Conservation (phyloP, 2,113 vertebrate genomes). For the Brachyistius frenatus region DNA sequence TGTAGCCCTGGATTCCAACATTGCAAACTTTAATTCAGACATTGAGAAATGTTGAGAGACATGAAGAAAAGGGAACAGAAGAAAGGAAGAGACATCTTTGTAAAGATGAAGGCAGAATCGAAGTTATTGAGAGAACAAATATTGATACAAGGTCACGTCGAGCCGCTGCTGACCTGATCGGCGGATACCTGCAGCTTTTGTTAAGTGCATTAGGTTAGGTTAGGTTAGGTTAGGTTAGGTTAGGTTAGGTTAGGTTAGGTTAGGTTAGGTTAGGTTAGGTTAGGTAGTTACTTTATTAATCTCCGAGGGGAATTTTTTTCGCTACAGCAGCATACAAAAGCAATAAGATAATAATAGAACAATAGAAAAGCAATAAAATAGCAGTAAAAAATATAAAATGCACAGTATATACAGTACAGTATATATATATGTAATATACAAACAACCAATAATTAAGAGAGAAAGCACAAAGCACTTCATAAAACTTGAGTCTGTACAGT, state of each 20-base stretch:
- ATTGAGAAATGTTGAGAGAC: neutral
- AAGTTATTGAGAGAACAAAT: slow-evolving; percentile 1
- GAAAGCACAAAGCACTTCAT: slow-evolving; percentile 24
- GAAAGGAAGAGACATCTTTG: neutral
- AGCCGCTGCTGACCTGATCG: neutral
- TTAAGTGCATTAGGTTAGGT: slow-evolving; percentile 30
- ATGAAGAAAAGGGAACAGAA: neutral
- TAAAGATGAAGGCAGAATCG: slow-evolving; percentile 4
- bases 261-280: too few relatives aligned
- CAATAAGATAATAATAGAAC: too few relatives aligned
- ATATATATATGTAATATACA: too few relatives aligned
- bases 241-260: too few relatives aligned
- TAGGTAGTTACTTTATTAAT: too few relatives aligned
- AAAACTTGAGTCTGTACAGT: neutral
- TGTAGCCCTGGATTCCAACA: neutral
- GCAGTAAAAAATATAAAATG: too few relatives aligned
- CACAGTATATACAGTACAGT: too few relatives aligned
- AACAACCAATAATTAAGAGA: neutral
- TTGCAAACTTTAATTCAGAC: neutral
- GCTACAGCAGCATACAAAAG: too few relatives aligned
- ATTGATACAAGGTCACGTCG: neutral
- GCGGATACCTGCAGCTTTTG: slow-evolving; percentile 3
- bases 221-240: too few relatives aligned
- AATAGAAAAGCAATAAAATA: too few relatives aligned
- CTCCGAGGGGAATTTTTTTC: too few relatives aligned